phyloP scores from a whole-genome alignment of 2,888 invertebrate species.

The Anticlea derivata region DNA sequence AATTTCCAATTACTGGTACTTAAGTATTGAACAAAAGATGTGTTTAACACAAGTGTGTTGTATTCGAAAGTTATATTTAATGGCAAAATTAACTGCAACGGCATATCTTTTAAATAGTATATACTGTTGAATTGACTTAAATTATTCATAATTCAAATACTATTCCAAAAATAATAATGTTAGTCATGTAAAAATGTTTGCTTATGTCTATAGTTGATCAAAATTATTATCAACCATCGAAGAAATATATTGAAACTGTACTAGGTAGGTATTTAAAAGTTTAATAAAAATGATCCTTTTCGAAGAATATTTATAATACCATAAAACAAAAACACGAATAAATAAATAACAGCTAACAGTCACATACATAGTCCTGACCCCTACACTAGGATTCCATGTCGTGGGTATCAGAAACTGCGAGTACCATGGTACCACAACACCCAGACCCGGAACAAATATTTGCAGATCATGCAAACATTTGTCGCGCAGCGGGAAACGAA shows the following conservation, averaged over 20 bases:
- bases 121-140: conserved; percentile 17
- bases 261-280: conserved; percentile 4
- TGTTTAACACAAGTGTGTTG: conserved; percentile 77
- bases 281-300: conserved; percentile 4
- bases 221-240: conserved; percentile 23
- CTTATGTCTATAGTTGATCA: conserved; percentile 1
- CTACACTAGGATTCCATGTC: no score
- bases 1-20: conserved; percentile 74
- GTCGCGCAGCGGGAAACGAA: no score
- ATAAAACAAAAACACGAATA: no score
- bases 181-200: conserved; percentile 33
- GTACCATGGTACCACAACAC: no score
- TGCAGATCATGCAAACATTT: no score
- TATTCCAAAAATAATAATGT: conserved; percentile 29
- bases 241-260: conserved; percentile 25
- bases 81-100: conserved; percentile 44
- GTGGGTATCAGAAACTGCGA: no score
- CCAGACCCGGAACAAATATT: no score
- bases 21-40: conserved; percentile 72
- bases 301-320: conserved; percentile 1
- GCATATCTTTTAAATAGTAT: conserved; percentile 59
- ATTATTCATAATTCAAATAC: conserved; percentile 21
- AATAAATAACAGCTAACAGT: no score
- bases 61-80: conserved; percentile 68
- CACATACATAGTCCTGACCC: no score